Conservation (phyloP, 35 echinoderm and acorn worm species). For the Anneissia japonica region DNA sequence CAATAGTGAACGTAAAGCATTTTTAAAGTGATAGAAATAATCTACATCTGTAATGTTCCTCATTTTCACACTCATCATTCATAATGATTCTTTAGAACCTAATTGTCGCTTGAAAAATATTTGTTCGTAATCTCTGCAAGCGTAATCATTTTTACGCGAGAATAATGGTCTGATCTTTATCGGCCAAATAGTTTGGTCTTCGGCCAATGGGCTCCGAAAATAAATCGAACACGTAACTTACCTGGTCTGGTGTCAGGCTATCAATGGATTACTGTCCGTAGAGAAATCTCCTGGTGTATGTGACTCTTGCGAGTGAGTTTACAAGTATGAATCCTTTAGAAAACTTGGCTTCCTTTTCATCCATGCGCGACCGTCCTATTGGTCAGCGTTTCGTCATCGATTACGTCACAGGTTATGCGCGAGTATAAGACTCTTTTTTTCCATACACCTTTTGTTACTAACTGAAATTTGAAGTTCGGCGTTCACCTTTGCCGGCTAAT, state of each 20-base stretch:
- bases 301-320: neutral
- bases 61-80: too few relatives aligned
- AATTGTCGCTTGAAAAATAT: too few relatives aligned
- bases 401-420: neutral
- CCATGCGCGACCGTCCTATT: neutral
- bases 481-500: neutral
- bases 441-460: neutral
- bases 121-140: too few relatives aligned
- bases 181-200: too few relatives aligned
- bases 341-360: neutral
- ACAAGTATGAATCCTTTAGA: neutral
- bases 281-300: neutral
- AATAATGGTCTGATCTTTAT: too few relatives aligned
- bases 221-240: neutral
- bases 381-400: neutral
- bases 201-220: too few relatives aligned
- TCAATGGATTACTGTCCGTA: neutral
- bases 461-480: neutral
- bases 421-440: neutral
- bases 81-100: too few relatives aligned
- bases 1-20: too few relatives aligned
- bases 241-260: neutral
- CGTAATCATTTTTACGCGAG: too few relatives aligned
- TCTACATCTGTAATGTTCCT: too few relatives aligned
- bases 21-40: too few relatives aligned